These are phyloP conservation scores for Cephonodes hylas DNA, from an alignment of 2,888 invertebrate species.

Conservation along the genomic window DNA sequence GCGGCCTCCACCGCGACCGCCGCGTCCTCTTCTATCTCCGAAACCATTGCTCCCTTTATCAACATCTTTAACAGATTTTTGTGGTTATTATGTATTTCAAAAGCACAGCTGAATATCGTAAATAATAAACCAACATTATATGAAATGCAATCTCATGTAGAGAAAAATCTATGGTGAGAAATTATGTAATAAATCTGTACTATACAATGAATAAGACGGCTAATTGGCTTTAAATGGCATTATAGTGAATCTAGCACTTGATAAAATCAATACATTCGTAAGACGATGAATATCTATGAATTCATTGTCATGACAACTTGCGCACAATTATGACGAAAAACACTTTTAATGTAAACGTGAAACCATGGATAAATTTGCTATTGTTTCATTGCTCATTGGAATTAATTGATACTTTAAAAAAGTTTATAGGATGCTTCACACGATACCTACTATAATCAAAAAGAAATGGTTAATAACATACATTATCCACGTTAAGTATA, in stretches of 20 bases:
- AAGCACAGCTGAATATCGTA: too few relatives aligned
- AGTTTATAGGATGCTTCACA: not conserved
- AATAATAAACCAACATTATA: too few relatives aligned
- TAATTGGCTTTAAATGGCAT: too few relatives aligned
- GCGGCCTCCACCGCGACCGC: constrained; percentile 57
- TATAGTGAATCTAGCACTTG: too few relatives aligned
- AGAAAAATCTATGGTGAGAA: too few relatives aligned
- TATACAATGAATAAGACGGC: too few relatives aligned
- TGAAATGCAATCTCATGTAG: too few relatives aligned
- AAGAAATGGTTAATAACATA: too few relatives aligned
- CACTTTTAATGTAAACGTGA: not conserved
- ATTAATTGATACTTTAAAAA: not conserved
- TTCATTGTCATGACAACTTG: not conserved
- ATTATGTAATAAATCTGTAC: too few relatives aligned
- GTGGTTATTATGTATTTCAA: too few relatives aligned
- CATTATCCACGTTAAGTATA: too few relatives aligned
- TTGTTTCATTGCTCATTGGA: not conserved
- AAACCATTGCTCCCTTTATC: constrained; percentile 55
- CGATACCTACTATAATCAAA: not conserved
- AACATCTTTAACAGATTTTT: constrained; percentile 27
- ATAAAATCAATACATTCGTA: too few relatives aligned
- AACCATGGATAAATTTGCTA: not conserved
- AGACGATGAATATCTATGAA: not conserved
- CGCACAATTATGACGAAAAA: not conserved
- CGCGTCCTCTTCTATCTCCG: constrained; percentile 59